These are phyloP conservation scores for Heterotilapia buettikoferi DNA, from an alignment of 2,113 vertebrate species.

Conservation along the genomic window DNA sequence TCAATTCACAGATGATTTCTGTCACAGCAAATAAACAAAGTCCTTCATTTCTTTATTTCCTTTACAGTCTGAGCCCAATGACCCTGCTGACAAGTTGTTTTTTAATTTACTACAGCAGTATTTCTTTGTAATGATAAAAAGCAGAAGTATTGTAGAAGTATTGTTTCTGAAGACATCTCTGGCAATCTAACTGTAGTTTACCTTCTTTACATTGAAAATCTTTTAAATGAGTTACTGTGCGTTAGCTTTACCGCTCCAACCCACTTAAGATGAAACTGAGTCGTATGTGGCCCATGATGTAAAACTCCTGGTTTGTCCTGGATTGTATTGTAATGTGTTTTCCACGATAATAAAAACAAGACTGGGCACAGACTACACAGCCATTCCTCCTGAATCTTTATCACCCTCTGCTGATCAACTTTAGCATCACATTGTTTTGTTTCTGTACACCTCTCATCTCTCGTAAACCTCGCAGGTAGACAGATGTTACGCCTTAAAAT, in stretches of 20 bases:
- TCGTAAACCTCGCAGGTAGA: background rate
- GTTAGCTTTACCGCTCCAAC: background rate
- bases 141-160: background rate
- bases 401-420: background rate
- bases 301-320: background rate
- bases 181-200: background rate
- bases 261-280: background rate
- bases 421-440: background rate
- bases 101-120: background rate
- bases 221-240: background rate
- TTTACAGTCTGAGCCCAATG: background rate
- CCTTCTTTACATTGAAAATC: background rate
- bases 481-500: conserved; percentile 25
- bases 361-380: background rate
- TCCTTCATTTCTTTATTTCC: background rate
- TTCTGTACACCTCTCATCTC: background rate
- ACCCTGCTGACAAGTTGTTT: background rate
- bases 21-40: background rate
- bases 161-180: background rate
- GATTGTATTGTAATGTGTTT: background rate
- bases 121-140: background rate
- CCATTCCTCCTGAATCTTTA: background rate
- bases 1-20: background rate
- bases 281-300: background rate
- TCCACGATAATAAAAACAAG: background rate